phyloP scores from a whole-genome alignment of 2,888 invertebrate species.

The Mesoligia furuncula region DNA sequence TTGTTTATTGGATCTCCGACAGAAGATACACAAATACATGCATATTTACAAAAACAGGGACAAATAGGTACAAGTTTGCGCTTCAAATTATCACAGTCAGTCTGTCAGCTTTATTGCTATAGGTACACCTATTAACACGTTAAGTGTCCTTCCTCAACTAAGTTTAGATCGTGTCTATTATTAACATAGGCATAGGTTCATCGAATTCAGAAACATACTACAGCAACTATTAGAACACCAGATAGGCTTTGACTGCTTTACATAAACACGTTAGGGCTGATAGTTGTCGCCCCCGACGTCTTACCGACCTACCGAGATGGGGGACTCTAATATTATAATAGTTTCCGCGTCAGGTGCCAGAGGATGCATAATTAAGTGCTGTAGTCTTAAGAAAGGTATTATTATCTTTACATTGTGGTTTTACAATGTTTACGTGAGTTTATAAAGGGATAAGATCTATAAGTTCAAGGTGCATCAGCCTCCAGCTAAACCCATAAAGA shows the following conservation, averaged over 20 bases:
- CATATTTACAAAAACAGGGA: background rate
- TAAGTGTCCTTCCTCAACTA: background rate
- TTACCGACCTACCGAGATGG: slow-evolving; percentile 56
- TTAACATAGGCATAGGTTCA: background rate
- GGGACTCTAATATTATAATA: slow-evolving; percentile 73
- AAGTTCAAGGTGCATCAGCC: background rate
- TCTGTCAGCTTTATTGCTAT: background rate
- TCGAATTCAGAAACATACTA: slow-evolving; percentile 28
- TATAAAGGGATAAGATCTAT: background rate
- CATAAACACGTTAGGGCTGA: slow-evolving; percentile 75
- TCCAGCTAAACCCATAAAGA: too few species aligned
- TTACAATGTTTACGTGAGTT: background rate
- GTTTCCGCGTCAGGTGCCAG: slow-evolving; percentile 73
- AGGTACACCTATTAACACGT: too few species aligned
- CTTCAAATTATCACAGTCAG: background rate
- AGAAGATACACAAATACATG: background rate
- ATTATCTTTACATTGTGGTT: slow-evolving; percentile 5
- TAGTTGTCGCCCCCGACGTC: slow-evolving; percentile 69
- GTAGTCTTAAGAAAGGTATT: slow-evolving; percentile 48
- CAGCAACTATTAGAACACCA: slow-evolving; percentile 59
- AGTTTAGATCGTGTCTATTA: background rate
- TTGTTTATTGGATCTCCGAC: background rate
- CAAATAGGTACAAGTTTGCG: background rate
- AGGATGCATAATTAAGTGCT: slow-evolving; percentile 71
- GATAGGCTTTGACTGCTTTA: slow-evolving; percentile 69